phyloP scores from a whole-genome alignment of 1,140 invertebrate species.

The Drosophila nigrodunni region DNA sequence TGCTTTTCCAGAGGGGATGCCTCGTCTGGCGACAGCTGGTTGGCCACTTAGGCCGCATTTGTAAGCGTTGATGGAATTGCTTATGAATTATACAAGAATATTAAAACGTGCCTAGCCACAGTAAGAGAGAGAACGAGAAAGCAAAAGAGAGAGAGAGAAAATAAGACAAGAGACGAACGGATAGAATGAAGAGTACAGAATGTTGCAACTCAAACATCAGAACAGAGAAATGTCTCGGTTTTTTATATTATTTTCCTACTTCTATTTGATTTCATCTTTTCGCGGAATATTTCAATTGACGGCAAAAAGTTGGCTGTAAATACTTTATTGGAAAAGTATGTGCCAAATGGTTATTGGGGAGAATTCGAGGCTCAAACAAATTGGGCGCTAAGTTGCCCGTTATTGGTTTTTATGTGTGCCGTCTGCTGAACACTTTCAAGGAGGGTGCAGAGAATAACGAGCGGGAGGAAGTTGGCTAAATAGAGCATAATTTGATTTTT shows the following conservation, averaged over 20 bases:
- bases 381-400: conserved; percentile 78
- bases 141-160: background rate
- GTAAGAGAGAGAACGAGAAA: conserved; percentile 1
- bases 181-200: background rate
- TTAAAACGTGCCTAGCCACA: conserved; percentile 73
- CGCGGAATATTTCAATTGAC: conserved; percentile 71
- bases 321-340: conserved; percentile 83
- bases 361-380: conserved; percentile 55
- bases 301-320: conserved; percentile 57
- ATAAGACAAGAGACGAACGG: background rate
- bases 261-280: conserved; percentile 48
- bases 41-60: conserved; percentile 82
- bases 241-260: conserved; percentile 16
- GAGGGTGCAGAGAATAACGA: background rate
- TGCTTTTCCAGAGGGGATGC: background rate
- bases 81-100: conserved; percentile 85
- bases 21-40: conserved; percentile 74
- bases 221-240: conserved; percentile 2
- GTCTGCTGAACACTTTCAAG: conserved; percentile 12
- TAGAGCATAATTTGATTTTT: conserved; percentile 62
- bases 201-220: conserved; percentile 21
- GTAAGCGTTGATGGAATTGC: conserved; percentile 82
- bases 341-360: conserved; percentile 77
- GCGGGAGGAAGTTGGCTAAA: conserved; percentile 3
- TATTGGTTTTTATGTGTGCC: conserved; percentile 69